A percentile compares a stretch with the other conserved stretches of the same genome.
Conservation (phyloP, 2,113 vertebrate genomes). For the Antennarius striatus region DNA sequence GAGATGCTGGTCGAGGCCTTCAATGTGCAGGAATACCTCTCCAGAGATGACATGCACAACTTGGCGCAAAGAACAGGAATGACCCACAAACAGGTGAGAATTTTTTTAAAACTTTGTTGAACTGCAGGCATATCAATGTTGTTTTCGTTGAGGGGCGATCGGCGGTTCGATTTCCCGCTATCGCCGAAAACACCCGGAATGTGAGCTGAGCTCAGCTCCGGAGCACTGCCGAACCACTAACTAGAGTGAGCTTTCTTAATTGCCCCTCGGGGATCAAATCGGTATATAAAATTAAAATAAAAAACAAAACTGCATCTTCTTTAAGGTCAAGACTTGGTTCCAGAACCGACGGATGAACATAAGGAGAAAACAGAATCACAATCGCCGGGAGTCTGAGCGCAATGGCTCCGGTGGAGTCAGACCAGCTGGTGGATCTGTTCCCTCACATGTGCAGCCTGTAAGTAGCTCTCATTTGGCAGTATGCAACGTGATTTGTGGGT, state of each 20-base stretch:
- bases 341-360: conserved; percentile 86
- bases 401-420: conserved; percentile 46
- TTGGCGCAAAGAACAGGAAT: conserved; percentile 77
- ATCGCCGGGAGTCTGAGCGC: conserved; percentile 74
- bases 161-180: too few species aligned
- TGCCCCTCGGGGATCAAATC: too few species aligned
- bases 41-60: too few species aligned
- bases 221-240: too few species aligned
- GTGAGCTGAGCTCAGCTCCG: too few species aligned
- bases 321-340: conserved; percentile 77
- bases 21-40: too few species aligned
- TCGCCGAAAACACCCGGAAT: too few species aligned
- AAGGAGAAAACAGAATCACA: conserved; percentile 86
- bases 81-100: conserved; percentile 76
- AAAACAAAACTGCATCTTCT: too few species aligned
- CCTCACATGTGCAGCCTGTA: conserved; percentile 54
- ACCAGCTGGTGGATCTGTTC: background rate
- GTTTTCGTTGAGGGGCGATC: background rate
- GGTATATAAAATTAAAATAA: too few species aligned
- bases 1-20: too few species aligned
- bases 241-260: too few species aligned
- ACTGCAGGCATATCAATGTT: background rate
- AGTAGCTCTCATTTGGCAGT: background rate
- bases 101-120: background rate
- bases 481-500: too few species aligned